Base-by-base conservation (phyloP, 2,797 vertebrate genomes). In the Chelonia mydas region DNA sequence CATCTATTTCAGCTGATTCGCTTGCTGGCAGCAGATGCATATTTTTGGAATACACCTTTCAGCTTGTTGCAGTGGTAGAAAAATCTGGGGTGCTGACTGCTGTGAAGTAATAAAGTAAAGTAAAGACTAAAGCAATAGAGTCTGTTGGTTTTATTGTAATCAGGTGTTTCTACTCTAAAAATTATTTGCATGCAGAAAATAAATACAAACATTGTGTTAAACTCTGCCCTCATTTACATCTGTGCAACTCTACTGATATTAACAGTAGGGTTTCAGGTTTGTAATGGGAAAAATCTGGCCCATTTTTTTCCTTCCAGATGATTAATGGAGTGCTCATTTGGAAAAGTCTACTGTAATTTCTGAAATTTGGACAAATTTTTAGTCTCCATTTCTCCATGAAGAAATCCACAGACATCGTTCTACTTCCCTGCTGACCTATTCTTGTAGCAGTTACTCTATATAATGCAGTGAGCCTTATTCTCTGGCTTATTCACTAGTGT, bases 291-390 rank as follows among this genome's bases (percentile, higher is more conserved):
- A 89, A 0, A 68, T 76, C 87, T 86, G 41, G 23, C 41, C 72
- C 25, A 76, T 27, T 76, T 47, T 74, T 45, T 76, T 5, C 41
- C 25, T 50, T 90, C 74, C 28, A 23, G 27, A 87, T 79, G 37
- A 84, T 87, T 90, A 90, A 65, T 5, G 88, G 88, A 94, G 89
- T 5, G 2, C 54, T 93, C 86, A 11, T 91, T 92, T 90, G 9
- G 0, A 16, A 91, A 85, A 87, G 47, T 0, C 49, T 3, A 7
- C 11, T 2, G 5, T 45, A 80, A 72, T 85, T 49, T 85, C 33
- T 16, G 41, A 80, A 13, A 28, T 89, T 2, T 86, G 41, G 41
- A 79, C 6, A 28, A 6, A 76, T 79, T 90, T 74, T 90, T 80
- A 77, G 87, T 50, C 65, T 12, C 3, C 7, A 82, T 13, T 68